These are phyloP conservation scores for Phylloscopus whistleri DNA, from an alignment of 2,113 vertebrate species.

Conservation along the genomic window DNA sequence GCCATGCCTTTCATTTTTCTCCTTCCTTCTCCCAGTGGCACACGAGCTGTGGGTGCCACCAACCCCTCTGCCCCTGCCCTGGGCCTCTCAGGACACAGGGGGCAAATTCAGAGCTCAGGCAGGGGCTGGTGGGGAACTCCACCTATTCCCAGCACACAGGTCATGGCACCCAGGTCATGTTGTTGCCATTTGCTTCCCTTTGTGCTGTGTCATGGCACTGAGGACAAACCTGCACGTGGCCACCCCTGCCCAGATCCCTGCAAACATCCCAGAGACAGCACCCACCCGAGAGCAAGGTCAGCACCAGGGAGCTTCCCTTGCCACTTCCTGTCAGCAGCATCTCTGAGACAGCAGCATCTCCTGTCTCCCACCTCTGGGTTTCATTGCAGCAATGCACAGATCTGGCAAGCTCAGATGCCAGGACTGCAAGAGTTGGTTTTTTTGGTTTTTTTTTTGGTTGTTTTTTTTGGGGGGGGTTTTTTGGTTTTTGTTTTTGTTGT, in stretches of 20 bases:
- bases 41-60: neutral
- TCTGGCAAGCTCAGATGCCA: neutral
- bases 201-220: fast-evolving
- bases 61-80: neutral
- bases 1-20: neutral
- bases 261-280: neutral
- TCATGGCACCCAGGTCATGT: neutral
- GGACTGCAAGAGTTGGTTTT: neutral
- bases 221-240: neutral
- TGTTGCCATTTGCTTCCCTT: neutral
- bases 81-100: neutral
- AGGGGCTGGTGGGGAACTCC: neutral
- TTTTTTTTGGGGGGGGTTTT: no score
- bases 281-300: neutral
- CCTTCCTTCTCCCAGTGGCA: neutral
- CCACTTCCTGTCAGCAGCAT: neutral
- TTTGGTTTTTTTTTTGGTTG: neutral
- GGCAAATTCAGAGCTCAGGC: neutral
- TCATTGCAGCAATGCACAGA: neutral
- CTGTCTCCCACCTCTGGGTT: neutral
- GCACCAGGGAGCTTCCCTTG: neutral
- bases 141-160: neutral
- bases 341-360: neutral
- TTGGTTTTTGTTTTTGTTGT: no score
- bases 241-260: neutral